A percentile compares a stretch with the other conserved stretches of the same genome.
Evolutionary conservation across 2,113 vertebrate genomes (phyloP).

Genomic region (Cariama cristata): DNA sequence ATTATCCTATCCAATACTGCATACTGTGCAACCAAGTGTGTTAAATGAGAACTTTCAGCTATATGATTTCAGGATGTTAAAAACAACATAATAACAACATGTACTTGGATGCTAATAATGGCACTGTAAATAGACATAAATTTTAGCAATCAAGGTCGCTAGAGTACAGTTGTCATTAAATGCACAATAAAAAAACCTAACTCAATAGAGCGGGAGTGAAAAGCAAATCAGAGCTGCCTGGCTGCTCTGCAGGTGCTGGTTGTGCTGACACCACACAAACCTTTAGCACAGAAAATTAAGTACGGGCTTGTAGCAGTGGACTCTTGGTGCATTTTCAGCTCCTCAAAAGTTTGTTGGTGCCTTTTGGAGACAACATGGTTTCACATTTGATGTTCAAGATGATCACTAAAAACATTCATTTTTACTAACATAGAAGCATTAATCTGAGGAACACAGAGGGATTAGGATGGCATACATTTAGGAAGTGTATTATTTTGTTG

Average conservation of each 20-base stretch:
- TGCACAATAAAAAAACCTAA: not conserved
- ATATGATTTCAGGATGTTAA: not conserved
- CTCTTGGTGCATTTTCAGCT: not conserved
- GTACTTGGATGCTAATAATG: not conserved
- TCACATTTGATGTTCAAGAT: not conserved
- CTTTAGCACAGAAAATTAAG: not conserved
- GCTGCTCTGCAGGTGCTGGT: not conserved
- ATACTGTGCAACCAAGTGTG: not conserved
- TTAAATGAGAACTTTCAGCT: constrained; percentile 15
- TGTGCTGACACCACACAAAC: not conserved
- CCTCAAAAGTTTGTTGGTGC: not conserved
- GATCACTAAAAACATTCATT: not conserved
- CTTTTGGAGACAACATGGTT: not conserved
- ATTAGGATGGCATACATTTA: not conserved
- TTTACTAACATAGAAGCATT: not conserved
- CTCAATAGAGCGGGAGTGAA: not conserved
- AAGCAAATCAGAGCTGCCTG: not conserved
- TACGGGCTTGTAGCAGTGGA: not conserved
- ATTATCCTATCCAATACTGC: not conserved
- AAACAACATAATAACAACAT: constrained; percentile 38
- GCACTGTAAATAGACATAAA: constrained; percentile 16
- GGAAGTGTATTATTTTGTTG: not conserved
- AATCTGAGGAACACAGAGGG: not conserved
- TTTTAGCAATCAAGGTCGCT: constrained; percentile 28
- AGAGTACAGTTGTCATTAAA: constrained; percentile 16